These are phyloP conservation scores for Parus major DNA, from an alignment of 2,113 vertebrate species.

Conservation along the genomic window DNA sequence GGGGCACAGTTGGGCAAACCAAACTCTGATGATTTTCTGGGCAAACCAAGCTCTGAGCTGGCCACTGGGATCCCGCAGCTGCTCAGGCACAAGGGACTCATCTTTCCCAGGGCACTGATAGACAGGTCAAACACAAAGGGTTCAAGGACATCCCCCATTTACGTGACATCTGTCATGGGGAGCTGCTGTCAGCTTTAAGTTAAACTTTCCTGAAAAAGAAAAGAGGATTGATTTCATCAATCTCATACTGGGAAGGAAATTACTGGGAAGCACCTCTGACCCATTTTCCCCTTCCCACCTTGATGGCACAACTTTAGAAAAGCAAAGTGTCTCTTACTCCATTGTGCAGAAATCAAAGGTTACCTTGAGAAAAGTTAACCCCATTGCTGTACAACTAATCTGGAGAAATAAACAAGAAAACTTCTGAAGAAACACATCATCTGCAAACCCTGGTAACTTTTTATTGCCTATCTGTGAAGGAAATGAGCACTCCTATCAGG, in stretches of 20 bases:
- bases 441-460: background rate
- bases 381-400: background rate
- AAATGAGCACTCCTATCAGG: background rate
- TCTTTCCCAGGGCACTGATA: background rate
- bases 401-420: background rate
- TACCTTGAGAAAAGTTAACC: background rate
- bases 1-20: background rate
- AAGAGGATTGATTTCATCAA: background rate
- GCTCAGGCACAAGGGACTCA: rapidly evolving
- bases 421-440: background rate
- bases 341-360: background rate
- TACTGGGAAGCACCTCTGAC: background rate
- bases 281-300: background rate
- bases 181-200: rapidly evolving
- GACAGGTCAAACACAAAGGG: background rate
- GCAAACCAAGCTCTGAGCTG: background rate
- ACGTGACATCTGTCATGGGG: background rate
- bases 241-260: background rate
- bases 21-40: background rate
- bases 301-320: background rate
- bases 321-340: background rate
- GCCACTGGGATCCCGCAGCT: rapidly evolving
- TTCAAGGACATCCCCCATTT: background rate
- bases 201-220: background rate
- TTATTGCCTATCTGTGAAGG: background rate